Evolutionary conservation across 2,113 vertebrate species (phyloP).

Genomic region (Papio anubis): DNA sequence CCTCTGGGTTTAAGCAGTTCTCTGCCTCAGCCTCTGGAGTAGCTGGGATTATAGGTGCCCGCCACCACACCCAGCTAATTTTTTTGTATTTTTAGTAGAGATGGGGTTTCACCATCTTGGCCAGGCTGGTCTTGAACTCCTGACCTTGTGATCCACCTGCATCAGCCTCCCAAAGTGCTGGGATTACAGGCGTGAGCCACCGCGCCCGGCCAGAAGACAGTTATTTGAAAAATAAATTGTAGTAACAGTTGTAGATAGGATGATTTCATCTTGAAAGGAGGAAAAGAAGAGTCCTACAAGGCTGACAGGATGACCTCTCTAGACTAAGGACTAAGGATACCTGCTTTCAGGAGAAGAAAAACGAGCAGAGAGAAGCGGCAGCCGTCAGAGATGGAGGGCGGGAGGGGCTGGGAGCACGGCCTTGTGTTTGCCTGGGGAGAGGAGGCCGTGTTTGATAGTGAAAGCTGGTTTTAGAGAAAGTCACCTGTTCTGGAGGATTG

Average conservation of each 20-base stretch:
- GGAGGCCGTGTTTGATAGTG: not conserved
- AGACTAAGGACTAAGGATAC: not conserved
- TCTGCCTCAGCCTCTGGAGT: too few relatives aligned
- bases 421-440: not conserved
- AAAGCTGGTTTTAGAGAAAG: not conserved
- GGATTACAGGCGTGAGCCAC: too few relatives aligned
- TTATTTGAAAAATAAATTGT: not conserved
- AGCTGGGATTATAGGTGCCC: too few relatives aligned
- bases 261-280: not conserved
- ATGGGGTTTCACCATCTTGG: too few relatives aligned
- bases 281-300: not conserved
- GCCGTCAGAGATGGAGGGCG: too few relatives aligned
- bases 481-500: not conserved
- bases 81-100: too few relatives aligned
- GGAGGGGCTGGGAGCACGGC: too few relatives aligned
- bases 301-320: not conserved
- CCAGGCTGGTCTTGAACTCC: too few relatives aligned
- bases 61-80: too few relatives aligned
- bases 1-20: too few relatives aligned
- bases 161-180: too few relatives aligned
- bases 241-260: not conserved
- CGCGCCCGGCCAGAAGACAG: not conserved
- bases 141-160: too few relatives aligned
- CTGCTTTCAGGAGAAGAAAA: not conserved
- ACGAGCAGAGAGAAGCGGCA: rapidly evolving